A percentile compares a stretch with the other conserved stretches of the same genome.
Evolutionary conservation across 1,140 invertebrate genomes (phyloP).

Genomic region (Matsumurasca onukii): DNA sequence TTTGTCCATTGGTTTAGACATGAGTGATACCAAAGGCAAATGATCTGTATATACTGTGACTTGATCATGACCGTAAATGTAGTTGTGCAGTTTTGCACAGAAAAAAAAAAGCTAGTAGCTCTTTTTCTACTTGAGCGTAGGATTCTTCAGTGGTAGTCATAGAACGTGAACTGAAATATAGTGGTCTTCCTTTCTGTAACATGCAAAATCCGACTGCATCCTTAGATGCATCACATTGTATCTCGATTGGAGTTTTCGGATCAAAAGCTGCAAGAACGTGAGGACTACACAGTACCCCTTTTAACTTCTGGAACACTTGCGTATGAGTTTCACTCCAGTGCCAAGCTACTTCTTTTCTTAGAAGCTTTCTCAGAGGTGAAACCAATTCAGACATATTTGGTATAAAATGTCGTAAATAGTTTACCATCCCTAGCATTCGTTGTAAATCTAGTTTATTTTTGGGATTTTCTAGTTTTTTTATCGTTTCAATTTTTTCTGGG

Average conservation of each 20-base stretch:
- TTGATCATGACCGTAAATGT: slow-evolving; percentile 42
- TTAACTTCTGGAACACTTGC: slow-evolving; percentile 35
- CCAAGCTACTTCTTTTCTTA: slow-evolving; percentile 40
- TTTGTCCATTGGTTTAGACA: slow-evolving; percentile 48
- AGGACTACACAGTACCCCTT: slow-evolving; percentile 29
- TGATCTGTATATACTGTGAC: slow-evolving; percentile 49
- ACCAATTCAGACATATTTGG: slow-evolving; percentile 38
- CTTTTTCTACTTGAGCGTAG: slow-evolving; percentile 47
- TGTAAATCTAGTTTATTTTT: slow-evolving; percentile 42
- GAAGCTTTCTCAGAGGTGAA: slow-evolving; percentile 36
- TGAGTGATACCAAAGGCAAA: slow-evolving; percentile 48
- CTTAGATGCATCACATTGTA: slow-evolving; percentile 39
- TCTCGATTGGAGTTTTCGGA: slow-evolving; percentile 24
- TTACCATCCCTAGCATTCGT: slow-evolving; percentile 39
- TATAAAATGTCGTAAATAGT: slow-evolving; percentile 39
- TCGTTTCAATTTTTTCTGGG: slow-evolving; percentile 38
- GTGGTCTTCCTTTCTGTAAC: slow-evolving; percentile 40
- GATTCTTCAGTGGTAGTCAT: slow-evolving; percentile 44
- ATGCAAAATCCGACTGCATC: slow-evolving; percentile 41
- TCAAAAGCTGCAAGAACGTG: slow-evolving; percentile 36
- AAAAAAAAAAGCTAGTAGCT: too few relatives aligned
- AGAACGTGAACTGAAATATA: slow-evolving; percentile 43
- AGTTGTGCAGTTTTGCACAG: slow-evolving; percentile 47
- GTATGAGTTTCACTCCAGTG: slow-evolving; percentile 34
- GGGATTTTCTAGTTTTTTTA: slow-evolving; percentile 40